phyloP scores from a whole-genome alignment of 1,140 invertebrate species.

The Venturia canescens region DNA sequence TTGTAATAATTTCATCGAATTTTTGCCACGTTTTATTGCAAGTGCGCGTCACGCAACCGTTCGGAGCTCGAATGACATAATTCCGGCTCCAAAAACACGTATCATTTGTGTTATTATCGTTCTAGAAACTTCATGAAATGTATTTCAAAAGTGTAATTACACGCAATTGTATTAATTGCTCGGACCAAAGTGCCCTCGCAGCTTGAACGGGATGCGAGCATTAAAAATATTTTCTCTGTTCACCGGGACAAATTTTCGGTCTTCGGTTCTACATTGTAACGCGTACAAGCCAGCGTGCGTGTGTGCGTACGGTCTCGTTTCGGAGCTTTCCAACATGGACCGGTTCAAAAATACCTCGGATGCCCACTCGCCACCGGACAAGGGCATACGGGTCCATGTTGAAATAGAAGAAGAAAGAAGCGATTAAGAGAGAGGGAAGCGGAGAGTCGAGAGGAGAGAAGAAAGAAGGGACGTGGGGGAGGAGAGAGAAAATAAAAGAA shows the following conservation, averaged over 20 bases:
- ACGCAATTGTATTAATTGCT: too few relatives aligned
- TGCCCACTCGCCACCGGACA: conserved; percentile 62
- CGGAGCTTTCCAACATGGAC: conserved; percentile 72
- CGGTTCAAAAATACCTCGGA: conserved; percentile 77
- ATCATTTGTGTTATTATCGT: too few relatives aligned
- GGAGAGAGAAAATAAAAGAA: conserved; percentile 45
- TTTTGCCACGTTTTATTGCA: too few relatives aligned
- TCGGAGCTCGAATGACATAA: too few relatives aligned
- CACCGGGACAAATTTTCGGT: conserved; percentile 22
- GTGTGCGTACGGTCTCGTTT: conserved; percentile 68
- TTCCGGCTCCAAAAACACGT: too few relatives aligned
- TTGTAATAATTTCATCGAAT: too few relatives aligned
- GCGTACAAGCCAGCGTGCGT: background rate
- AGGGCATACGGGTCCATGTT: conserved; percentile 29
- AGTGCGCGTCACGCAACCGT: too few relatives aligned
- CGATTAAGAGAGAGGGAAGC: conserved; percentile 10
- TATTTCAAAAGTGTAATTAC: too few relatives aligned
- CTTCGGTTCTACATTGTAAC: background rate
- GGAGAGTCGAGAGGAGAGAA: conserved; percentile 41
- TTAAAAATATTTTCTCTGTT: background rate
- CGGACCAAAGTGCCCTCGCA: too few relatives aligned
- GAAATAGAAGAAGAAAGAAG: conserved; percentile 34
- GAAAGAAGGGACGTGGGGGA: conserved; percentile 37
- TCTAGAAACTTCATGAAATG: too few relatives aligned
- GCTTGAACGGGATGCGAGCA: background rate